These are phyloP conservation scores for Dynastes maya DNA, from an alignment of 2,888 invertebrate genomes.

Conservation along the genomic window DNA sequence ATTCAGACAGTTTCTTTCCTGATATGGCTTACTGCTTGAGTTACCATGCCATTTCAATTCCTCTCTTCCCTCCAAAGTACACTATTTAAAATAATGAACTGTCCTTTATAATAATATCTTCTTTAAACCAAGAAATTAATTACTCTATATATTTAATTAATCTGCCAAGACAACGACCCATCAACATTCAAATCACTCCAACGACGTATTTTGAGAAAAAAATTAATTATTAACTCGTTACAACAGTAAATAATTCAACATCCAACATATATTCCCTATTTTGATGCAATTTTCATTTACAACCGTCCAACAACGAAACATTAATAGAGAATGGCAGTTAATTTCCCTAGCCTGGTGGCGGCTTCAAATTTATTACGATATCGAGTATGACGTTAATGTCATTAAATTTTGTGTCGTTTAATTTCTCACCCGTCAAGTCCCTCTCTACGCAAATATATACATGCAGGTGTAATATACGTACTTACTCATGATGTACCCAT, in stretches of 20 bases:
- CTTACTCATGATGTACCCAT: not conserved
- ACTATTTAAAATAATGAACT: too few species aligned
- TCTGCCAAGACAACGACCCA: too few species aligned
- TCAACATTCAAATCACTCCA: too few species aligned
- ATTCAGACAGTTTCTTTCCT: too few species aligned
- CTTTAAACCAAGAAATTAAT: too few species aligned
- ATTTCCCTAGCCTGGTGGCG: not conserved
- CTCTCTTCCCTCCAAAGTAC: too few species aligned
- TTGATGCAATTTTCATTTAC: not conserved
- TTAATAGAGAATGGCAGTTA: slow-evolving; percentile 31
- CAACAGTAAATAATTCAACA: not conserved
- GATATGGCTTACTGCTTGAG: too few species aligned
- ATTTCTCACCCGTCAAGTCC: slow-evolving; percentile 18
- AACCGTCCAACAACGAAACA: not conserved
- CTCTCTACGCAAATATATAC: not conserved
- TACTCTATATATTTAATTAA: too few species aligned
- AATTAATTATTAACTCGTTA: too few species aligned
- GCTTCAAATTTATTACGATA: slow-evolving; percentile 28
- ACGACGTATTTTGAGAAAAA: too few species aligned
- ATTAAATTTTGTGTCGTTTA: slow-evolving; percentile 30
- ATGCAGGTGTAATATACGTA: not conserved
- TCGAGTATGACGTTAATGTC: slow-evolving; percentile 31
- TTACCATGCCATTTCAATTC: too few species aligned
- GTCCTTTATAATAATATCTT: too few species aligned
- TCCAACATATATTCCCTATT: not conserved